Percentiles rank a stretch among this genome's conserved stretches.
Conservation (phyloP, 2,113 vertebrate genomes). For the Microtus ochrogaster region DNA sequence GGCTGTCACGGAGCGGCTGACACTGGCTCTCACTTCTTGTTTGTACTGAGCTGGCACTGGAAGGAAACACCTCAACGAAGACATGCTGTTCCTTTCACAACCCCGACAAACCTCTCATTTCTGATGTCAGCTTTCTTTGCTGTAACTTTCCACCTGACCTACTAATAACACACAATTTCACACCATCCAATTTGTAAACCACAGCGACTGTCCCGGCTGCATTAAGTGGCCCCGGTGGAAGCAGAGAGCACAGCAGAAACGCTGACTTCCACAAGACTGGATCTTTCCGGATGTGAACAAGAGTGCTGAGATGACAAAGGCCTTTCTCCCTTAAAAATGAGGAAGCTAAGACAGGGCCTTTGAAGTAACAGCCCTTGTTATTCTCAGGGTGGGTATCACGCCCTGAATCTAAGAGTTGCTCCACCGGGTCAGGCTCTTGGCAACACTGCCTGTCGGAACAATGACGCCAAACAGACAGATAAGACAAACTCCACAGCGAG, state of each 20-base stretch:
- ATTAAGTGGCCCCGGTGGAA: not conserved
- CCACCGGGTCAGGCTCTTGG: not conserved
- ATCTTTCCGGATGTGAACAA: not conserved
- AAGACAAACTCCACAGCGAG: conserved; percentile 15
- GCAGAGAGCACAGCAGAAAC: not conserved
- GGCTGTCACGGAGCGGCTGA: not conserved
- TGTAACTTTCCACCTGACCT: not conserved
- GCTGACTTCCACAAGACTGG: not conserved
- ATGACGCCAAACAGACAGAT: not conserved
- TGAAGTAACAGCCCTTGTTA: not conserved
- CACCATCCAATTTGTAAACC: not conserved
- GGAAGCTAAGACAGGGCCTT: not conserved
- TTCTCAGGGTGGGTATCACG: rapidly evolving
- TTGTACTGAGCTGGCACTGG: not conserved
- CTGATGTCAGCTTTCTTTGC: not conserved
- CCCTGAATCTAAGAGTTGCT: not conserved
- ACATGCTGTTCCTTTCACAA: not conserved
- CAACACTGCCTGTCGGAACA: not conserved
- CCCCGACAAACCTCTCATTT: not conserved
- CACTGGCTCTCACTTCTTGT: not conserved
- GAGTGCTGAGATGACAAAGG: not conserved
- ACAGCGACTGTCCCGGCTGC: not conserved
- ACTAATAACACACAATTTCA: not conserved
- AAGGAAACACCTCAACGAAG: conserved; percentile 43
- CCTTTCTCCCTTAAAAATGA: not conserved